Base-by-base conservation (phyloP, 2,797 vertebrate species). In the Delichon dasypus region DNA sequence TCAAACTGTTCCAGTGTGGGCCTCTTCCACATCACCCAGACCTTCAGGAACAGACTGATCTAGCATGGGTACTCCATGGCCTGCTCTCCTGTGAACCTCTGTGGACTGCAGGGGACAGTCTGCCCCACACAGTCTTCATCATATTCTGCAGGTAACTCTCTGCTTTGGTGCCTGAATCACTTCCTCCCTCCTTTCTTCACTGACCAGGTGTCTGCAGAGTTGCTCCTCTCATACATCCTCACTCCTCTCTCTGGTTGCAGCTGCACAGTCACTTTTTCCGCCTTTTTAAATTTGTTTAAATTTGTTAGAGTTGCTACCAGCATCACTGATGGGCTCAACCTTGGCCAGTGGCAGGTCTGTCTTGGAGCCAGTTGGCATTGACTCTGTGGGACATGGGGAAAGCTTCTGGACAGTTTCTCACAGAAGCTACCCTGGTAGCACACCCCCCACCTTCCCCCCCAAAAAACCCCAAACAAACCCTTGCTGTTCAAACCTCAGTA, bases 201-300 rank as follows among this genome's bases (percentile, higher is more conserved):
- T 29, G 62, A n/a, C 68, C 14, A 44, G 8, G 20, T 13, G 4
- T 32, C 58, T 53, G 38, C 58, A 57, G 22, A n/a, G 9, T 7
- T 76, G n/a, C 19, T 71, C 11, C 9, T 38, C 45, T 64, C 36
- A 65, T 27, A 21, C 34, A 34, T 50, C 47, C 18, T 80, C 64
- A 71, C 16, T 71, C 21, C 3, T 23, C 44, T 55, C 27, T 85
- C 27, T 19, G 7, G 8, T 6, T 61, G 42, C 42, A 30, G 45
- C 21, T n/a, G 17, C 13, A 32, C 27, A 48, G 21, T n/a, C 0
- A 0, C 7, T 30, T 70, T 79, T 78, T 15, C 4, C 5, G 11
- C 7, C 18, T 54, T 74, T 54, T 53, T 5, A 71, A 75, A 38
- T 38, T 38, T 38, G 38, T 38, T 38, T 38, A 38, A 27, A 70